phyloP scores from a whole-genome alignment of 2,113 vertebrate species.

The Circaetus gallicus region DNA sequence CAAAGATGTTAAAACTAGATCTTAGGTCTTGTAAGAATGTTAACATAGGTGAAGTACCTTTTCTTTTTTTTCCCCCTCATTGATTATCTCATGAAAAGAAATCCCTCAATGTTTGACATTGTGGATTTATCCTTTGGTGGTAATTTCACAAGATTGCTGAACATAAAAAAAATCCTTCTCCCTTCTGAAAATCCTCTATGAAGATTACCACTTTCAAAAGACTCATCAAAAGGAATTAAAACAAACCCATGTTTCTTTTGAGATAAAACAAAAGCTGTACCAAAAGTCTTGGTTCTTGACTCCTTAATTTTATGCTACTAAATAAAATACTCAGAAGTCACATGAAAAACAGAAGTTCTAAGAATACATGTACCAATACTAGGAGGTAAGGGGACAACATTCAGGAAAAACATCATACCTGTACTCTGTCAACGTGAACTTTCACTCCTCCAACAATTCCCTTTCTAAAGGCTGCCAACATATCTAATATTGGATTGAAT shows the following conservation, averaged over 20 bases:
- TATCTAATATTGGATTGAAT: slow-evolving; percentile 94
- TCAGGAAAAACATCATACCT: slow-evolving; percentile 74
- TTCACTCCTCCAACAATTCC: slow-evolving; percentile 92
- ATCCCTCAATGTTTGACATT: neutral
- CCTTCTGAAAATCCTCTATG: neutral
- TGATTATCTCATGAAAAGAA: slow-evolving; percentile 1
- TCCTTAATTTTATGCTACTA: neutral
- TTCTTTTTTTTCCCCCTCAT: fast-evolving
- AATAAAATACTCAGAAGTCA: neutral
- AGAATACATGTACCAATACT: neutral
- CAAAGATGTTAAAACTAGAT: neutral
- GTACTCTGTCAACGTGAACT: slow-evolving; percentile 94
- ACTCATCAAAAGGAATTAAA: neutral
- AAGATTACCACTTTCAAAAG: neutral
- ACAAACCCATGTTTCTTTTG: neutral
- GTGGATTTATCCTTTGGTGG: neutral
- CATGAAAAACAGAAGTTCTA: neutral
- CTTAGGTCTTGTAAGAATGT: neutral
- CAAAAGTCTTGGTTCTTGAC: neutral
- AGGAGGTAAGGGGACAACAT: neutral
- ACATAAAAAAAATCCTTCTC: neutral
- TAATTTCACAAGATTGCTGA: neutral
- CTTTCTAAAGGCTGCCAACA: slow-evolving; percentile 95
- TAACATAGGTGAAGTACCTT: neutral
- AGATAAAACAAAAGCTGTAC: neutral